These are phyloP conservation scores for Crax fasciolata DNA, from an alignment of 2,797 vertebrate species.

Conservation along the genomic window DNA sequence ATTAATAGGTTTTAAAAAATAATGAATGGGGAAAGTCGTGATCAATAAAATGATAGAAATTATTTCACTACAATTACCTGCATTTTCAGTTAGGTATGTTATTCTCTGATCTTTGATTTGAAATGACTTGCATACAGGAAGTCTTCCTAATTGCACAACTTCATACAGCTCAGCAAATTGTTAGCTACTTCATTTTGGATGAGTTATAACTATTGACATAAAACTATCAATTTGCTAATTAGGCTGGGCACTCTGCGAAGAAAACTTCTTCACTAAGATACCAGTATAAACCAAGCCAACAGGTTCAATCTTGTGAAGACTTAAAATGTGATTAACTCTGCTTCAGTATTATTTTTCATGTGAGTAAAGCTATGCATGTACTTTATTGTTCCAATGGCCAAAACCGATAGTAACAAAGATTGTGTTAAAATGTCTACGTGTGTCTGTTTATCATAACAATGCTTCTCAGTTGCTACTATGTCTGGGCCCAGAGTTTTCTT, in stretches of 20 bases:
- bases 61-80: background rate
- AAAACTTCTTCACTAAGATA: background rate
- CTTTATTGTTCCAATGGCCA: background rate
- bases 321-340: background rate
- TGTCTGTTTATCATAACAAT: background rate
- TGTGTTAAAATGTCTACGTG: background rate
- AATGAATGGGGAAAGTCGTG: background rate
- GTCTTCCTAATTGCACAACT: background rate
- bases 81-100: background rate
- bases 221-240: slow-evolving; percentile 42
- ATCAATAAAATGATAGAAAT: background rate
- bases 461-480: accelerated
- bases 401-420: background rate
- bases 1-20: background rate
- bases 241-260: background rate
- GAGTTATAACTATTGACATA: slow-evolving; percentile 7
- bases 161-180: background rate
- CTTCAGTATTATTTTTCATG: background rate
- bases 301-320: background rate
- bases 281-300: background rate
- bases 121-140: background rate
- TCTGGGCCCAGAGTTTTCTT: background rate
- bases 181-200: slow-evolving; percentile 18
- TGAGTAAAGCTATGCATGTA: background rate
- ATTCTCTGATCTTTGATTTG: background rate